Percentiles rank a stretch among this genome's conserved stretches.
These are phyloP conservation scores for Oconnorella tubifera DNA, from an alignment of 2,888 invertebrate genomes.

Conservation along the genomic window DNA sequence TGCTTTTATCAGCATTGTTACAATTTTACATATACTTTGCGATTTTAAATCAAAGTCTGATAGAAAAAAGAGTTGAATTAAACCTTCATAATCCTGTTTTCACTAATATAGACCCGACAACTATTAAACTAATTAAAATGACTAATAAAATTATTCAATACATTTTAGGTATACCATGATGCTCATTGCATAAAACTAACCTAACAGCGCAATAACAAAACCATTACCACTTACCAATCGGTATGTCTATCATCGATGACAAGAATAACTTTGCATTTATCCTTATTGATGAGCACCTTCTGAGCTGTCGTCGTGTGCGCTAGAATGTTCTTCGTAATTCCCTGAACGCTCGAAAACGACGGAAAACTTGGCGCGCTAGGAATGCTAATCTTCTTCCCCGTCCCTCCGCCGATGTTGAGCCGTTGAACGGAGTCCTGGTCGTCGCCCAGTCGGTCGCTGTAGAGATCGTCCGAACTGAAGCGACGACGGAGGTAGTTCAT, in stretches of 20 bases:
- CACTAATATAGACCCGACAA: too few species aligned
- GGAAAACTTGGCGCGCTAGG: conserved; percentile 82
- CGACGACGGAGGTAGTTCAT: conserved; percentile 74
- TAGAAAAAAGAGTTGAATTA: too few species aligned
- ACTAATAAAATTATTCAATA: too few species aligned
- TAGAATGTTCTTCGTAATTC: conserved; percentile 42
- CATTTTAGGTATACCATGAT: too few species aligned
- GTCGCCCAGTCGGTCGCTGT: conserved; percentile 86
- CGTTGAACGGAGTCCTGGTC: conserved; percentile 45
- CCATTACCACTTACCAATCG: conserved; percentile 75
- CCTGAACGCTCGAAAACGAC: conserved; percentile 64
- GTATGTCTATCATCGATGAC: conserved; percentile 97
- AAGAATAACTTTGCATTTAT: conserved; percentile 83
- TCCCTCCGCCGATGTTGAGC: conserved; percentile 23
- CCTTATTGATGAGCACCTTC: conserved; percentile 66
- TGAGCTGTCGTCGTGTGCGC: conserved; percentile 24
- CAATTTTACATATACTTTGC: too few species aligned
- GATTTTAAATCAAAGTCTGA: too few species aligned
- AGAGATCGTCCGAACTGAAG: conserved; percentile 96
- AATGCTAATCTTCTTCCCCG: not conserved
- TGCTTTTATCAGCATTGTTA: too few species aligned
- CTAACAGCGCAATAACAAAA: too few species aligned
- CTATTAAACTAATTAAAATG: too few species aligned
- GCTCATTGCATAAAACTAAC: too few species aligned
- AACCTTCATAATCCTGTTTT: too few species aligned